These are phyloP conservation scores for Himalopsyche anomala DNA, from an alignment of 2,888 invertebrate species.

Conservation along the genomic window DNA sequence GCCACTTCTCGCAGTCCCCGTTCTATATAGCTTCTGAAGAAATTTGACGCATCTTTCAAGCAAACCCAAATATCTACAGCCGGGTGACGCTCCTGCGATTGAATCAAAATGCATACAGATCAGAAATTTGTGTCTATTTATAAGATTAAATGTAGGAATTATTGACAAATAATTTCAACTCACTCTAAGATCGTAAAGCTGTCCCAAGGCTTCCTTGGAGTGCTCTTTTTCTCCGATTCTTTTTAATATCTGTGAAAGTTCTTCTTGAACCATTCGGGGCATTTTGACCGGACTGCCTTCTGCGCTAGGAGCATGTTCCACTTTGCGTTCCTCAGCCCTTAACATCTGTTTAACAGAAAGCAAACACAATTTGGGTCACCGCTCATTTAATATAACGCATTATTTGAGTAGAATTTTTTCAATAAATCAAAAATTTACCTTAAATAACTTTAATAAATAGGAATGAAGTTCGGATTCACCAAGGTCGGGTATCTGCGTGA, in stretches of 20 bases:
- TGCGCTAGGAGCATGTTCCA: constrained; percentile 73
- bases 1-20: constrained; percentile 80
- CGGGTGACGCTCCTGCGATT: constrained; percentile 82
- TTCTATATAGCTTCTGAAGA: constrained; percentile 92
- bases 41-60: constrained; percentile 88
- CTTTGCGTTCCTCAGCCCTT: constrained; percentile 78
- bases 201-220: constrained; percentile 87
- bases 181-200: constrained; percentile 85
- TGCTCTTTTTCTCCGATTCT: constrained; percentile 93
- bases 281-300: constrained; percentile 73
- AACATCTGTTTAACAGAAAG: constrained; percentile 70
- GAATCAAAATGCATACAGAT: background rate
- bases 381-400: background rate
- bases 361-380: background rate
- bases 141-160: background rate
- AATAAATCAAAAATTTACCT: constrained; percentile 74
- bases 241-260: constrained; percentile 91
- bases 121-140: constrained; percentile 12
- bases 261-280: constrained; percentile 89
- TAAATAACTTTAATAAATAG: constrained; percentile 88
- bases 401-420: background rate
- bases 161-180: constrained; percentile 66
- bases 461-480: constrained; percentile 91
- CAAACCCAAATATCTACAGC: constrained; percentile 91
- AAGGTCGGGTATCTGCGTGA: constrained; percentile 85